These are phyloP conservation scores for Gouania willdenowi DNA, from an alignment of 2,797 vertebrate genomes.

Conservation along the genomic window DNA sequence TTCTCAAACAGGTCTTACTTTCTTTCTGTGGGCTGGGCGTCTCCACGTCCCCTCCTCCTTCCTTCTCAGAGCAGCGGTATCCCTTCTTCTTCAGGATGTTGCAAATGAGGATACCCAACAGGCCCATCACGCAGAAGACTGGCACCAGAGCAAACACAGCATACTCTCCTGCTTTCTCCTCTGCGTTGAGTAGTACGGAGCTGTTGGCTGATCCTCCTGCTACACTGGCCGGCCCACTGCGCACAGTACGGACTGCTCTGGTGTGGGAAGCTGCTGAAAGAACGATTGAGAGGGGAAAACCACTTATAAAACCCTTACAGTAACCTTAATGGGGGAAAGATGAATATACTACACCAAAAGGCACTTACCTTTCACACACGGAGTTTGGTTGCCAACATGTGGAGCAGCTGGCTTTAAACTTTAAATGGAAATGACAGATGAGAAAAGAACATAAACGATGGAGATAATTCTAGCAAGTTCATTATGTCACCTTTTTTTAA, in stretches of 20 bases:
- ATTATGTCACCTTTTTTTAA: no score
- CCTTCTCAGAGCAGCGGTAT: slow-evolving; percentile 84
- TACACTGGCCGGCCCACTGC: slow-evolving; percentile 33
- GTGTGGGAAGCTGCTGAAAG: slow-evolving; percentile 19
- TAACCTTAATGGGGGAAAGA: background rate
- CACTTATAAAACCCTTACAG: background rate
- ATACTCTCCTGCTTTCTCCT: slow-evolving; percentile 82
- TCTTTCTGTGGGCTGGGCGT: slow-evolving; percentile 70
- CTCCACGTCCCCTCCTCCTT: slow-evolving; percentile 78
- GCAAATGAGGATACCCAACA: slow-evolving; percentile 92
- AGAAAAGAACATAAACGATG: slow-evolving; percentile 4
- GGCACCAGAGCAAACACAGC: slow-evolving; percentile 90
- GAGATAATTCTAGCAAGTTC: no score
- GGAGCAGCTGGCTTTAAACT: slow-evolving; percentile 56
- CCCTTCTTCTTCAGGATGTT: slow-evolving; percentile 95
- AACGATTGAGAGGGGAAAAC: background rate
- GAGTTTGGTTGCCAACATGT: slow-evolving; percentile 28
- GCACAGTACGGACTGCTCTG: slow-evolving; percentile 66
- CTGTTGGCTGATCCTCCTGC: slow-evolving; percentile 59
- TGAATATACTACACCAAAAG: no score
- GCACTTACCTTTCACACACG: slow-evolving; percentile 65
- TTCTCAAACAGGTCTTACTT: slow-evolving; percentile 70
- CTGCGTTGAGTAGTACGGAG: slow-evolving; percentile 71
- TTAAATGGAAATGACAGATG: slow-evolving; percentile 15
- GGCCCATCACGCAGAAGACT: slow-evolving; percentile 90